Evolutionary conservation across 2,797 vertebrate species (phyloP).

Genomic region (Notamacropus eugenii): DNA sequence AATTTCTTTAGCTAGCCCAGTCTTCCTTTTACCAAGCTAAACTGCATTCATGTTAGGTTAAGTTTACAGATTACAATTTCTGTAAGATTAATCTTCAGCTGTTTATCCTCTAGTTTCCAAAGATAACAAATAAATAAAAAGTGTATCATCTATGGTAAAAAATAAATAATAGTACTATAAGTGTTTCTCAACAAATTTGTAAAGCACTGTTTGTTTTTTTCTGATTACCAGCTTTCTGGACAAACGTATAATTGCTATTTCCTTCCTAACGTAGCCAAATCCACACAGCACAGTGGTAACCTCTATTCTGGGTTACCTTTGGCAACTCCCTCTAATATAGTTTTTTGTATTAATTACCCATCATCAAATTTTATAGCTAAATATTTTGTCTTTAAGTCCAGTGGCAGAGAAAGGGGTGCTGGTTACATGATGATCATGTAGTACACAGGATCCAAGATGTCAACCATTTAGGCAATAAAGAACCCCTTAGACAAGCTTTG

Average conservation of each 20-base stretch:
- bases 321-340: not conserved
- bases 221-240: not conserved
- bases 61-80: not conserved
- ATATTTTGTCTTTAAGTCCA: not conserved
- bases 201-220: conserved; percentile 2
- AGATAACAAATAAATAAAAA: conserved; percentile 51
- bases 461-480: not conserved
- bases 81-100: conserved; percentile 42
- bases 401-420: not conserved
- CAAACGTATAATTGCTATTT: not conserved
- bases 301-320: not conserved
- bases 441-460: not conserved
- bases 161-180: not conserved
- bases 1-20: not conserved
- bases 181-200: conserved; percentile 14
- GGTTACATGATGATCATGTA: not conserved
- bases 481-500: not conserved
- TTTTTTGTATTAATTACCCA: not conserved
- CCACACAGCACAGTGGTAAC: not conserved
- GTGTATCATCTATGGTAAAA: conserved; percentile 19
- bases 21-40: not conserved
- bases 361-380: not conserved
- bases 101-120: not conserved
- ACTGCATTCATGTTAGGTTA: conserved; percentile 1
- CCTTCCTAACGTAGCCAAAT: not conserved